These are phyloP conservation scores for Aphelenchoides bicaudatus DNA, from an alignment of 2,888 invertebrate genomes.

Conservation along the genomic window DNA sequence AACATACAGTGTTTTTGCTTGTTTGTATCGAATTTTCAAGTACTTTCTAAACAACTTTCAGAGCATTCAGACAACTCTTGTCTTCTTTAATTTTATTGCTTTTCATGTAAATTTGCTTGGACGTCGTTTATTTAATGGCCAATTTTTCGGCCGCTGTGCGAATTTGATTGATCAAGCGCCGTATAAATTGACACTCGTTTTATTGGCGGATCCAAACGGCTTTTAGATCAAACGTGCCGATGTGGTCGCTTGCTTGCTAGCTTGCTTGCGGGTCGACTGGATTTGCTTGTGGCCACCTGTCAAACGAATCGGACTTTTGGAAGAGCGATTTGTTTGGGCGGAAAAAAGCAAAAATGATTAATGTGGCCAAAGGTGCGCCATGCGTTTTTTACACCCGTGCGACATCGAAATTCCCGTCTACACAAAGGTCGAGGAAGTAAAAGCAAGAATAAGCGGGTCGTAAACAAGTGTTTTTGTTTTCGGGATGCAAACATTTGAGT, in stretches of 20 bases:
- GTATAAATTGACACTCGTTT: background rate
- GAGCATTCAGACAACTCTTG: too few species aligned
- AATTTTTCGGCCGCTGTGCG: background rate
- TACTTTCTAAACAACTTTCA: too few species aligned
- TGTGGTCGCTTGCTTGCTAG: too few species aligned
- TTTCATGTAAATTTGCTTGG: background rate
- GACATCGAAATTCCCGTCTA: background rate
- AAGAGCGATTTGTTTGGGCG: too few species aligned
- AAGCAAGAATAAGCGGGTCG: background rate
- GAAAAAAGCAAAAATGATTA: conserved; percentile 19
- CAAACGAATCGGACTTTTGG: too few species aligned
- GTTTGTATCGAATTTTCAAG: too few species aligned
- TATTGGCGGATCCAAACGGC: background rate
- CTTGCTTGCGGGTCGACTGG: too few species aligned
- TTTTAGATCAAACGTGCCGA: background rate
- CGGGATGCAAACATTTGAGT: too few species aligned
- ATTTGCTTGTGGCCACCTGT: too few species aligned
- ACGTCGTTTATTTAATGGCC: background rate
- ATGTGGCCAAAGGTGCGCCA: conserved; percentile 2
- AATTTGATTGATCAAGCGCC: background rate
- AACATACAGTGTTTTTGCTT: background rate
- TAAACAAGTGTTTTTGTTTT: too few species aligned
- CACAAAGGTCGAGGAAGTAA: background rate
- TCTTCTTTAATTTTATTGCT: too few species aligned
- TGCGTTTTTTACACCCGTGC: background rate